phyloP scores from a whole-genome alignment of 2,888 invertebrate species.

The Horisme vitalbata region DNA sequence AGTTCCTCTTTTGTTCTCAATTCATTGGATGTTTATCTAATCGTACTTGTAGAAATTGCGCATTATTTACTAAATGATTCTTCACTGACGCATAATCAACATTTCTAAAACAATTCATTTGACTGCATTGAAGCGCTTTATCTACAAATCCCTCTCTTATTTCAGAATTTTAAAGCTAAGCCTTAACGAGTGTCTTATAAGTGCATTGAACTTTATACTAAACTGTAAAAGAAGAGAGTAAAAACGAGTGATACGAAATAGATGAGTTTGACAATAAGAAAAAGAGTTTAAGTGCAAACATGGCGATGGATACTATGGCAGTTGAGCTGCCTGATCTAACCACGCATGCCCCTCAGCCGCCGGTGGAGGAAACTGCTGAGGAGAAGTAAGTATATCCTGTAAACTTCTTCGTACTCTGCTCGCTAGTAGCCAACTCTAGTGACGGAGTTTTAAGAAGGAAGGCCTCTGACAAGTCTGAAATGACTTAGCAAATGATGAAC shows the following conservation, averaged over 20 bases:
- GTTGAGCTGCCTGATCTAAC: conserved; percentile 76
- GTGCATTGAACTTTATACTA: neutral
- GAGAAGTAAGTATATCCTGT: conserved; percentile 69
- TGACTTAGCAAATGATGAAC: too few species aligned
- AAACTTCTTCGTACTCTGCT: too few species aligned
- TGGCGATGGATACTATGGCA: conserved; percentile 81
- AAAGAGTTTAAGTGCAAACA: conserved; percentile 46
- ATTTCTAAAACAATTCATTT: neutral
- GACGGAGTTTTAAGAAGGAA: too few species aligned
- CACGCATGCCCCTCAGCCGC: conserved; percentile 59
- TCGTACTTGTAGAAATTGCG: conserved; percentile 1
- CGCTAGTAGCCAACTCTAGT: too few species aligned
- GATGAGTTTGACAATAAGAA: conserved; percentile 27
- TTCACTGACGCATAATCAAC: conserved; percentile 11
- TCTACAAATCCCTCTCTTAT: neutral
- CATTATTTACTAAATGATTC: neutral
- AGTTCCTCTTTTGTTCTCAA: too few species aligned
- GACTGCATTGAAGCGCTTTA: neutral
- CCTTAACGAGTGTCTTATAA: neutral
- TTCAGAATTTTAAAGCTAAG: conserved; percentile 8
- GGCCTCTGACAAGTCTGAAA: too few species aligned
- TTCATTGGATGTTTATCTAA: conserved; percentile 1
- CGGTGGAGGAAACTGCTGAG: conserved; percentile 71
- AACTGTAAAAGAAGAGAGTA: neutral
- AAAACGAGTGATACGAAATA: conserved; percentile 4